Evolutionary conservation across 1,140 invertebrate species (phyloP).

Genomic region (Globodera ellingtonae): DNA sequence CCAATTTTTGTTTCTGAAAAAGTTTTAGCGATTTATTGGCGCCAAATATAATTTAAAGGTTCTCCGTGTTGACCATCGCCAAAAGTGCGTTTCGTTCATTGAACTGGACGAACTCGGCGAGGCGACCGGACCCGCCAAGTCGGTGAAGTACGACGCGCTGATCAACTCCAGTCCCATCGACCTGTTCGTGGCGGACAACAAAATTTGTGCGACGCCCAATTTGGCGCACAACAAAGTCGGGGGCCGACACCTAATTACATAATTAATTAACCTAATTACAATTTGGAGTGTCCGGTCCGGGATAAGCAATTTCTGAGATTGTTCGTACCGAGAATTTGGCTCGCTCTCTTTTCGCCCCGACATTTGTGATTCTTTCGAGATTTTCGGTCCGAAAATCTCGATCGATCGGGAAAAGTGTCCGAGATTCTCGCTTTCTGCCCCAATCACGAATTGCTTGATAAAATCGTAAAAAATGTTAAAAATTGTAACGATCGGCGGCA

Average conservation of each 20-base stretch:
- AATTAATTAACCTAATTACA: too few relatives aligned
- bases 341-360: too few relatives aligned
- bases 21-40: not conserved
- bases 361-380: too few relatives aligned
- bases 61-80: conserved; percentile 45
- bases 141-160: conserved; percentile 55
- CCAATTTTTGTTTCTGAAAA: not conserved
- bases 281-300: not conserved
- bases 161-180: conserved; percentile 64
- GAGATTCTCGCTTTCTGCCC: not conserved
- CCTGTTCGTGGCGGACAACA: conserved; percentile 55
- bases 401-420: not conserved
- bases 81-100: conserved; percentile 49
- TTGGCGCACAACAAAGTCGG: conserved; percentile 58
- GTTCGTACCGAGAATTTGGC: too few relatives aligned
- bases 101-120: conserved; percentile 39
- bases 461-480: not conserved
- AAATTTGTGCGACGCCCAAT: conserved; percentile 54
- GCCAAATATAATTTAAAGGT: conserved; percentile 42
- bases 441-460: not conserved
- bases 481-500: not conserved
- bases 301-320: too few relatives aligned
- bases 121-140: conserved; percentile 16
- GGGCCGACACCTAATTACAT: not conserved
- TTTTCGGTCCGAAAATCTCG: too few relatives aligned